Evolutionary conservation across 2,888 invertebrate genomes (phyloP), one percentile per base, ranked within the genome.

Genomic region (Leuctra nigra): DNA sequence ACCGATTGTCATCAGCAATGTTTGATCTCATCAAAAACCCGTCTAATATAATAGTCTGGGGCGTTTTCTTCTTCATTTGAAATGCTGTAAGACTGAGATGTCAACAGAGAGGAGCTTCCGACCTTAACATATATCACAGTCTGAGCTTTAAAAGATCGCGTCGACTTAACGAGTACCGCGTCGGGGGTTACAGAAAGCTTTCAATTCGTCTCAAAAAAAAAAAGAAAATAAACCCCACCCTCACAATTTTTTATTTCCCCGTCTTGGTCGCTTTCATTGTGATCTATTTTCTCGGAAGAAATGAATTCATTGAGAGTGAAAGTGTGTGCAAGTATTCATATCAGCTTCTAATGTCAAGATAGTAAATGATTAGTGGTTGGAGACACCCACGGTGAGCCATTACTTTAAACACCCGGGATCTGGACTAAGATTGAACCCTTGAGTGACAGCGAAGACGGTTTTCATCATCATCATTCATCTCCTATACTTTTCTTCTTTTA

Each of bases 401-500:
- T 39, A 16, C 20, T 13, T 39, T 13, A 39, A 16, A 39, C 39
- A 39, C 20, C 20, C 20, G 13, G 4, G 39, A 18, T 16, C 39
- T 16, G 39, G n/a, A 7, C 11, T 29, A 44, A 23, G 44, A 44
- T 20, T 44, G 44, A 16, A 18, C 22, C 39, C 20, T 20, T 50
- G 50, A 52, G 52, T 56, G 56, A 56, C 55, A 33, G 46, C 24
- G 35, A 52, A 52, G 56, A 52, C 52, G 29, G 56, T 52, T 48
- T 56, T 56, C 56, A 44, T 56, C 56, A 56, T 56, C 56, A 56
- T 56, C 29, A 29, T 52, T 46, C 55, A 35, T 47, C 55, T 23
- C 44, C n/a, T n/a, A n/a, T n/a, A n/a, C n/a, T n/a, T 22, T 44
- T 44, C 23, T 18, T 29, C 29, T 29, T 29, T 11, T 11, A 7